phyloP scores from a whole-genome alignment of 2,797 vertebrate genomes.

The Semotilus atromaculatus region DNA sequence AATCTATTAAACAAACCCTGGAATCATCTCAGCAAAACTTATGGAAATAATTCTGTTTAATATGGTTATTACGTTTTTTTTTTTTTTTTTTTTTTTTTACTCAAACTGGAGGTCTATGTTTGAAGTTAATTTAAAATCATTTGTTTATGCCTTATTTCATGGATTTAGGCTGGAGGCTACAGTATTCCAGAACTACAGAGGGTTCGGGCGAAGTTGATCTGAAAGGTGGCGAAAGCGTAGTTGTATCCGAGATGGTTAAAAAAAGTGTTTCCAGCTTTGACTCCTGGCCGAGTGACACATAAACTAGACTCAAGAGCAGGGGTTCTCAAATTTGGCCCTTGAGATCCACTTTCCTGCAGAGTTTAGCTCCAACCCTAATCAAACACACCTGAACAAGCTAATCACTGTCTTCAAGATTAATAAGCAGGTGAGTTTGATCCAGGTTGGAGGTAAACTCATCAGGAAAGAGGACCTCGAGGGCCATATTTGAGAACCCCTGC shows the following conservation, averaged over 20 bases:
- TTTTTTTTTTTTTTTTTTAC: background rate
- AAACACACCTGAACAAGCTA: too few relatives aligned
- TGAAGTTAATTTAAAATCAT: background rate
- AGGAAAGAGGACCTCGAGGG: too few relatives aligned
- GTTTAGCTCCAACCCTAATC: too few relatives aligned
- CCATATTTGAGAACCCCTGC: too few relatives aligned
- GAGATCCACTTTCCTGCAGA: too few relatives aligned
- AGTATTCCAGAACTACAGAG: background rate
- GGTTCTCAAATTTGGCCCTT: too few relatives aligned
- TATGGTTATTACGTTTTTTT: background rate
- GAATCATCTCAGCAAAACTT: constrained; percentile 1
- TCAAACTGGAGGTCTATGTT: background rate
- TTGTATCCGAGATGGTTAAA: background rate
- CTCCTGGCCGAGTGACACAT: background rate
- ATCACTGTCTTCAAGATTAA: too few relatives aligned
- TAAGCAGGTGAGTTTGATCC: too few relatives aligned
- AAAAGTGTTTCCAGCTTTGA: background rate
- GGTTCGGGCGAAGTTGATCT: constrained; percentile 3
- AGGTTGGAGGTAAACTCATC: too few relatives aligned
- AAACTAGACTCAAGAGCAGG: too few relatives aligned
- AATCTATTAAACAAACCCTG: background rate
- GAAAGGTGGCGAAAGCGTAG: background rate
- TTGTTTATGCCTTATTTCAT: background rate
- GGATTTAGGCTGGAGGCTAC: background rate
- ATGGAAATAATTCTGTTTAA: constrained; percentile 5